These are phyloP conservation scores for Portunus trituberculatus DNA, from an alignment of 1,140 invertebrate genomes.

Conservation along the genomic window DNA sequence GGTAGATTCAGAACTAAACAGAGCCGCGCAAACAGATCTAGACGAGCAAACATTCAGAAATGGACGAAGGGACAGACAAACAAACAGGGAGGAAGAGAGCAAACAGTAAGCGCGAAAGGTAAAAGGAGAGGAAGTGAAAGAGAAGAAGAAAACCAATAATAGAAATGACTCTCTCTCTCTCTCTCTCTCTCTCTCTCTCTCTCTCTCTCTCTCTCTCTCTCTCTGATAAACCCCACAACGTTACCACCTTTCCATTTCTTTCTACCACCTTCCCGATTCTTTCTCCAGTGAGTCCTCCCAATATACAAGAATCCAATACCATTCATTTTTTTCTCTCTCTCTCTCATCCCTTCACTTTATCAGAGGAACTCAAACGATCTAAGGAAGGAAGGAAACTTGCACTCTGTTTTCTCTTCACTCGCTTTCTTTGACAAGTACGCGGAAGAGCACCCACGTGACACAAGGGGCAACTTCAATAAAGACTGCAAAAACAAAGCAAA, in stretches of 20 bases:
- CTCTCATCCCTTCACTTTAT: slow-evolving; percentile 26
- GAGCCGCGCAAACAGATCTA: no score
- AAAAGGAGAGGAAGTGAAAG: background rate
- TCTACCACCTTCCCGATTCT: no score
- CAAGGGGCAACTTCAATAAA: no score
- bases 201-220: slow-evolving; percentile 63
- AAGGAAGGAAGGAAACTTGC: background rate
- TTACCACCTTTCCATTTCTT: no score
- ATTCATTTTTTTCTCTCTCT: slow-evolving; percentile 39
- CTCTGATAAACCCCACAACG: background rate
- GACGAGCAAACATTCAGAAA: background rate
- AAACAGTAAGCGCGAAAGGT: background rate
- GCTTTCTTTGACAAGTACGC: no score
- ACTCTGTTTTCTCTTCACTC: background rate
- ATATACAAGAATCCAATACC: no score
- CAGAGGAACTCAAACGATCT: background rate
- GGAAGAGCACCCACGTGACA: no score
- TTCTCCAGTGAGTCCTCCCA: no score
- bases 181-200: slow-evolving; percentile 49
- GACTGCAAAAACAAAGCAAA: no score
- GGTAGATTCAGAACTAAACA: no score
- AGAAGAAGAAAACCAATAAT: background rate
- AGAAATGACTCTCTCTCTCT: slow-evolving; percentile 20
- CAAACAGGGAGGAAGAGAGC: background rate
- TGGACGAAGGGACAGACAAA: slow-evolving; percentile 24